Evolutionary conservation across 2,797 vertebrate genomes (phyloP), one percentile per base, ranked within the genome.

Genomic region (Tamandua tetradactyla): DNA sequence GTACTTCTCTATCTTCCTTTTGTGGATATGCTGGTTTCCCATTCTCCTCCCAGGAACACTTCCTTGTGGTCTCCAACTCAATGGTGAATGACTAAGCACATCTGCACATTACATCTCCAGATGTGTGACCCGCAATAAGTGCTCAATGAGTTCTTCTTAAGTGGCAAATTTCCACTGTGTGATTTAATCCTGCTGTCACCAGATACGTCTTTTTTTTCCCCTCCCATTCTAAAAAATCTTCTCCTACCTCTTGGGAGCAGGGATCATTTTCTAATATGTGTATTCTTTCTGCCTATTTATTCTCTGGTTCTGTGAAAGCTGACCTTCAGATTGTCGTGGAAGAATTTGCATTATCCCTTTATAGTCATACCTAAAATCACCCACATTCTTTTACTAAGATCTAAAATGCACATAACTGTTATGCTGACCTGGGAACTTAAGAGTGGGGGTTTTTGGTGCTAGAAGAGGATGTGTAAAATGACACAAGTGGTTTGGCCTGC

Each of bases 321-420:
- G 42, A 92, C 37, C 52, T 72, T 92, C 55, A 91, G 81, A 76
- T 10, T 78, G 64, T 76, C 11, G 4, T n/a, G 71, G 82, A 84
- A 81, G 44, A 87, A 66, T 42, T 0, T 44, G 44, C 52, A 69
- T 72, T 55, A 49, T 59, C 40, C 25, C 32, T 89, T 87, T 87
- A n/a, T 1, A 90, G 80, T 66, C 59, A 85, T 18, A 87, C 47
- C 84, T 42, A 91, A 88, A 89, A 94, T 10, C 30, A 87, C 49
- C 55, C 44, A 89, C 71, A 86, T 84, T n/a, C 75, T 57, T 91
- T 66, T 89, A 92, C 74, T 55, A 64, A 92, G 95, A 42, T 49
- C 88, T 87, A 75, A 64, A 88, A 88, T 37, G 59, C 27, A 80
- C 72, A 82, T 76, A 94, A 69, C 27, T 68, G 14, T 69, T 57